A percentile compares a stretch with the other conserved stretches of the same genome.
phyloP scores from a whole-genome alignment of 2,113 vertebrate genomes.

The Pseudopodoces humilis region DNA sequence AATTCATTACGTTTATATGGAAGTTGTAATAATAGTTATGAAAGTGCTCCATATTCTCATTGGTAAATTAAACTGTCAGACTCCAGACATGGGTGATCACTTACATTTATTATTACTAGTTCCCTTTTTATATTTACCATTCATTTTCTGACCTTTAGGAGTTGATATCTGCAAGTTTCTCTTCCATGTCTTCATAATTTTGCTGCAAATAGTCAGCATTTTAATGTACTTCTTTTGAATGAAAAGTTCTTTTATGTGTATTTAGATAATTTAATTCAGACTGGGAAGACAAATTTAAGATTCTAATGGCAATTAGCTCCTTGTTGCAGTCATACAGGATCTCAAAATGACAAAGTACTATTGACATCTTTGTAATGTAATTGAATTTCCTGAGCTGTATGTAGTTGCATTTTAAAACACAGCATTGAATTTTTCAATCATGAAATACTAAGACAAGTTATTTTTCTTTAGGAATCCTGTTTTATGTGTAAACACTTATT shows the following conservation, averaged over 20 bases:
- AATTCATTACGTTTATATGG: background rate
- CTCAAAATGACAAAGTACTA: background rate
- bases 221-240: background rate
- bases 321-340: background rate
- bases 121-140: background rate
- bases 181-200: background rate
- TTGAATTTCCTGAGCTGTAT: constrained; percentile 4
- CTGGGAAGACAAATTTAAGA: background rate
- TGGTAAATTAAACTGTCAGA: background rate
- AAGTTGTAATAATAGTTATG: background rate
- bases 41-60: background rate
- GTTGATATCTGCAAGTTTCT: background rate
- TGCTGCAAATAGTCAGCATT: background rate
- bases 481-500: background rate
- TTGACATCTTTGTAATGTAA: background rate
- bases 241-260: background rate
- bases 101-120: constrained; percentile 6
- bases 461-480: background rate
- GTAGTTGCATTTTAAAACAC: background rate
- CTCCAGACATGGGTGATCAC: background rate
- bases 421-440: background rate
- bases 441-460: background rate
- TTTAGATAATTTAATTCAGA: background rate
- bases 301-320: background rate
- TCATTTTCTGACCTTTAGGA: constrained; percentile 4